Evolutionary conservation across 2,113 vertebrate species (phyloP), one percentile per base, ranked within the genome.

Genomic region (Sander vitreus): DNA sequence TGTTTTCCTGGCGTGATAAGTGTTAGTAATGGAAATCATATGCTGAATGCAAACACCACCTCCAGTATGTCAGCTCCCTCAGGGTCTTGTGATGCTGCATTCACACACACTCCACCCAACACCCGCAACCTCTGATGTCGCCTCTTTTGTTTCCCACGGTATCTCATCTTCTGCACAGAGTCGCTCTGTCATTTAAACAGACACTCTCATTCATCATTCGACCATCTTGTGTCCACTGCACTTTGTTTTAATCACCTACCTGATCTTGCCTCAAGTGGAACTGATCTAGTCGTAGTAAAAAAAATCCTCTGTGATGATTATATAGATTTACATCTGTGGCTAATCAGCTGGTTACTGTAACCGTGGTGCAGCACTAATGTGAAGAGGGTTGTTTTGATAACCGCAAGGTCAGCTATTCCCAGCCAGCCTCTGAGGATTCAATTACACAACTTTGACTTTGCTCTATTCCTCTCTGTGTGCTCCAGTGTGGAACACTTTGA

Each of bases 371-470:
- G 79, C 85, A 79, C 85, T 83, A 89, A 91, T 89, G 79, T 12
- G 73, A 86, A 77, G 78, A 83, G 85, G 81, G 68, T 79, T 93
- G 93, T 94, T 94, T 91, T 90, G 92, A 93, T 93, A 94, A 93
- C 92, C 77, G 76, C 87, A 91, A 93, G 93, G 93, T 93, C 94
- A 76, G 88, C 92, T 93, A 95, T 94, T 94, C 91, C 82, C 77
- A 85, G 93, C 89, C 79, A 55, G 86, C 84, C 92, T 88, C 87
- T 25, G 76, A 90, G 90, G 91, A 94, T 90, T 92, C 86, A 84
- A 90, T 94, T 94, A 94, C 93, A 92, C 91, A 90, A 92, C 91
- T 92, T 83, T 90, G 89, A 92, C 90, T 92, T 93, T 92, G 88
- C 90, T 92, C 87, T 80, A 68, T 77, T 87, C 84, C 68, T 78